Conservation (phyloP, 2,113 vertebrate genomes). For the Antigone vipio region DNA sequence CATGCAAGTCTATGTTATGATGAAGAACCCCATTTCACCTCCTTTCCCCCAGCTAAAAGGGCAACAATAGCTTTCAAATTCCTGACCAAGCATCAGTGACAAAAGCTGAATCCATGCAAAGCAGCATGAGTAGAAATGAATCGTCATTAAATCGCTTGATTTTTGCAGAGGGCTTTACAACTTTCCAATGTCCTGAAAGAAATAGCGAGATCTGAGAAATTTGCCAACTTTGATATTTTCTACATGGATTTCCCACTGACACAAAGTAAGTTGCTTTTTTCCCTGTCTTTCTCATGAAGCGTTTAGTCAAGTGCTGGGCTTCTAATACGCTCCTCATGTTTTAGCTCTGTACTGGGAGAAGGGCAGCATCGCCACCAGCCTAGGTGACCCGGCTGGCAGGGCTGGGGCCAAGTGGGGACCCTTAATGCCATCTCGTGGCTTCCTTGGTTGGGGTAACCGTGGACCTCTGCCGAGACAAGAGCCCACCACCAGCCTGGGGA, state of each 20-base stretch:
- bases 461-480: not conserved
- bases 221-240: constrained; percentile 69
- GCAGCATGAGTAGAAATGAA: not conserved
- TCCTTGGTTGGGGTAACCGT: not conserved
- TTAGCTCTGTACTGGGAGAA: not conserved
- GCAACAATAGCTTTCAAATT: not conserved
- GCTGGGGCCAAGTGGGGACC: not conserved
- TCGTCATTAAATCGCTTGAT: not conserved
- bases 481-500: not conserved
- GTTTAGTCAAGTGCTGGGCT: not conserved
- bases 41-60: not conserved
- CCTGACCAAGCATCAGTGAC: not conserved
- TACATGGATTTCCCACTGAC: constrained; percentile 74
- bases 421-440: not conserved
- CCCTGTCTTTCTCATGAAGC: not conserved
- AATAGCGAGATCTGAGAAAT: constrained; percentile 68
- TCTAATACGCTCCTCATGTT: not conserved
- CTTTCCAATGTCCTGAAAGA: constrained; percentile 73
- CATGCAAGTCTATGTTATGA: not conserved
- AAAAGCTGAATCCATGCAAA: not conserved
- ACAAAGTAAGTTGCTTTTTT: constrained; percentile 70
- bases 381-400: not conserved
- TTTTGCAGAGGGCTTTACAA: constrained; percentile 73
- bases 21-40: not conserved
- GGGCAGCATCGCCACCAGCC: not conserved